Percentiles rank a stretch among this genome's conserved stretches.
Conservation (phyloP, 1,140 invertebrate genomes). For the Asbolus verrucosus region DNA sequence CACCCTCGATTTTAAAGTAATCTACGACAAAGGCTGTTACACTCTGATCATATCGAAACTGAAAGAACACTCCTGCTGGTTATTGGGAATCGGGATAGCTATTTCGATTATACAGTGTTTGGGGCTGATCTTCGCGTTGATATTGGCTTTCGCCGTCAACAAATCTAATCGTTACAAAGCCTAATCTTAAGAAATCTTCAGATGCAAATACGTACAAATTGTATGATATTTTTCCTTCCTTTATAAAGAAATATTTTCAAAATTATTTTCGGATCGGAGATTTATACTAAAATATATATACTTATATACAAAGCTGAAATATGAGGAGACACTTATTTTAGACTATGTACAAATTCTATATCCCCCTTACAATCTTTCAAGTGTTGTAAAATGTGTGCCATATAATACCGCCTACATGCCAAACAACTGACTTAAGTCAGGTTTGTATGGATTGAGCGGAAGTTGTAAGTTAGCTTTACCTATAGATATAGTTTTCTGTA, state of each 20-base stretch:
- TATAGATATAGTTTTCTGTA: constrained; percentile 24
- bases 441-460: not conserved
- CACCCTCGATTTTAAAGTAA: constrained; percentile 56
- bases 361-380: constrained; percentile 25
- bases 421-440: constrained; percentile 2
- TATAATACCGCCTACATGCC: not conserved
- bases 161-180: constrained; percentile 77
- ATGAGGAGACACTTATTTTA: constrained; percentile 31
- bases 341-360: constrained; percentile 33
- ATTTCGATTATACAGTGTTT: constrained; percentile 78
- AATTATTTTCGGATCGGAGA: constrained; percentile 20
- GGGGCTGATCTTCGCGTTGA: constrained; percentile 82
- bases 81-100: constrained; percentile 74
- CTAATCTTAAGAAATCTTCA: constrained; percentile 69
- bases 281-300: constrained; percentile 18
- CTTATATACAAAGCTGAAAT: no score
- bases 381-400: constrained; percentile 36
- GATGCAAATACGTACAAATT: constrained; percentile 24
- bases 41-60: constrained; percentile 75
- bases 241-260: no score
- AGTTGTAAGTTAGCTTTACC: constrained; percentile 30
- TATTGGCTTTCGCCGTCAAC: constrained; percentile 82
- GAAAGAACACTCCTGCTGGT: constrained; percentile 71
- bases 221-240: constrained; percentile 3
- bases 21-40: constrained; percentile 76